Percentiles rank a stretch among this genome's conserved stretches.
phyloP scores from a whole-genome alignment of 2,113 vertebrate genomes.

The Lutjanus erythropterus region DNA sequence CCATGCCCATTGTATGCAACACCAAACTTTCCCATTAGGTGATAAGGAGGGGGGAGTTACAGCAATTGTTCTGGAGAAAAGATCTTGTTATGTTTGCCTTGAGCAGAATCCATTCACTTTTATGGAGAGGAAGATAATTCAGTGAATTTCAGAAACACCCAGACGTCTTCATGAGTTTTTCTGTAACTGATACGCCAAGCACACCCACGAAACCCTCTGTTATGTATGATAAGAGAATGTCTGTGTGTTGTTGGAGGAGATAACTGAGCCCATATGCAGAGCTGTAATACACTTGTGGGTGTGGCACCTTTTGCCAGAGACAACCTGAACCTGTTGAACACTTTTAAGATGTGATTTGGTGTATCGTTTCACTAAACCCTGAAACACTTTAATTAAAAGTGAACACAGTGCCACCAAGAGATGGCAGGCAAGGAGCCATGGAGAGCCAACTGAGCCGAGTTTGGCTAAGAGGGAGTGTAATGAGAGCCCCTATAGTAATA shows the following conservation, averaged over 20 bases:
- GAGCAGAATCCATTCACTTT: slow-evolving; percentile 67
- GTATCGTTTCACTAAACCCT: not conserved
- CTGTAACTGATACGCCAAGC: slow-evolving; percentile 76
- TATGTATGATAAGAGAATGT: slow-evolving; percentile 40
- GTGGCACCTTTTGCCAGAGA: slow-evolving; percentile 37
- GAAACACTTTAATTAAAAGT: slow-evolving; percentile 1
- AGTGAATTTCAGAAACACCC: slow-evolving; percentile 65
- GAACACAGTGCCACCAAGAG: not conserved
- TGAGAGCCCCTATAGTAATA: not conserved
- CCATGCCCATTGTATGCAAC: slow-evolving; percentile 69
- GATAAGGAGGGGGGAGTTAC: slow-evolving; percentile 49
- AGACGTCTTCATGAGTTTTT: slow-evolving; percentile 62
- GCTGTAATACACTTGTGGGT: slow-evolving; percentile 40
- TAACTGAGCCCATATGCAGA: slow-evolving; percentile 30
- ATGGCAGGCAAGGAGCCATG: not conserved
- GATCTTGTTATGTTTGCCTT: slow-evolving; percentile 66
- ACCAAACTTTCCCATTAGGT: slow-evolving; percentile 65
- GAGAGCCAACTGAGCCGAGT: not conserved
- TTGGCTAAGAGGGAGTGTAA: not conserved
- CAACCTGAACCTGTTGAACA: slow-evolving; percentile 7
- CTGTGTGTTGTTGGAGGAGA: slow-evolving; percentile 35
- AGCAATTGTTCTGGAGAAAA: slow-evolving; percentile 61
- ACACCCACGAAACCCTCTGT: slow-evolving; percentile 61
- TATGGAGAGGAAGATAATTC: slow-evolving; percentile 59
- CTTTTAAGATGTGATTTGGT: slow-evolving; percentile 2